Base-by-base conservation (phyloP, 2,113 vertebrate species). In the Meriones unguiculatus region DNA sequence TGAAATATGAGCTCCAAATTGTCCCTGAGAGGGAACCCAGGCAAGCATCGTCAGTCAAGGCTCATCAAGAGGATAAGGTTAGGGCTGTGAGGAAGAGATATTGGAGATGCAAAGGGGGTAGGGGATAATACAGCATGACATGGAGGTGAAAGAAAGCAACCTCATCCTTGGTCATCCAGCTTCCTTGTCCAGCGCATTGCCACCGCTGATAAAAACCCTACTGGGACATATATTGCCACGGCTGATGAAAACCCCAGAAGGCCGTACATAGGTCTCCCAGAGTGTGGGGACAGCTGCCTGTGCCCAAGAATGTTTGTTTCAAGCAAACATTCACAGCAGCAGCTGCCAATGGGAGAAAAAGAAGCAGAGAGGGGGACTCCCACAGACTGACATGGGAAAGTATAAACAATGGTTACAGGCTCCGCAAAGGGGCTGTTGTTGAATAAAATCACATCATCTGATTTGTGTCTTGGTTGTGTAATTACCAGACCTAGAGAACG, bases 331-430 rank as follows among this genome's bases (percentile, higher is more conserved):
- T 85, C 82, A 35, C 76, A 89, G 73, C 73, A 54, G 80, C 90
- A 93, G 97, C 97, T 97, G 96, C 95, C 89, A 85, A 87, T 5
- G 0, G 46, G 57, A 88, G 93, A 97, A 86, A 91, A 67, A 90
- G 86, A 77, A 50, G 25, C 94, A 96, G 97, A 95, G 93, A 92
- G n/a, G 8, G 46, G 41, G 86, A 59, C 62, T 80, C 92, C 85
- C 0, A 0, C 84, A 92, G 96, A 93, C 97, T 65, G 97, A 94
- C 92, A 46, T 97, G 97, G 96, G 97, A 96, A 97, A 97, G 85
- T 91, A 78, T 85, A 97, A 97, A 98, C 92, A 97, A 59, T 65
- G 90, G 92, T 82, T 93, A 87, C 70, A 82, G 88, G 67, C 88
- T 92, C 87, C 0, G 0, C 59, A 54, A 80, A 78, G 76, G 90